These are phyloP conservation scores for Rhingia rostrata DNA, from an alignment of 2,888 invertebrate species.

Conservation along the genomic window DNA sequence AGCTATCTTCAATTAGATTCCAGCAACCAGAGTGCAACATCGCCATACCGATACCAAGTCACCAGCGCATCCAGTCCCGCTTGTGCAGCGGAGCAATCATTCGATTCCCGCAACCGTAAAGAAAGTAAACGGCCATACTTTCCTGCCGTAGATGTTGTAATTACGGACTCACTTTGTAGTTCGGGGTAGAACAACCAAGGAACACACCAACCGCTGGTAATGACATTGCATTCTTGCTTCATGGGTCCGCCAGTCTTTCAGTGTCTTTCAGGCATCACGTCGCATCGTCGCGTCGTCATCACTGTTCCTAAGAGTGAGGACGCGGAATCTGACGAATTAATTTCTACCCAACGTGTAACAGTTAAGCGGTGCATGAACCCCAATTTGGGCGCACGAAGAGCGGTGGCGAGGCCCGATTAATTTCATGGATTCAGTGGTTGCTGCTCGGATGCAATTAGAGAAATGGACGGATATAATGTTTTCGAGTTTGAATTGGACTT, in stretches of 20 bases:
- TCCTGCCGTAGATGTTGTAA: slow-evolving; percentile 55
- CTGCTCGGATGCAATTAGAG: slow-evolving; percentile 32
- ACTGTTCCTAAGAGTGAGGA: slow-evolving; percentile 20
- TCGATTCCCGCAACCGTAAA: slow-evolving; percentile 68
- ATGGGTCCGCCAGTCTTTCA: slow-evolving; percentile 27
- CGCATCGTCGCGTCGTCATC: not conserved
- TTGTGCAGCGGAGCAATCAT: slow-evolving; percentile 45
- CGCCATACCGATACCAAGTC: slow-evolving; percentile 37
- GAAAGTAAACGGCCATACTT: slow-evolving; percentile 58
- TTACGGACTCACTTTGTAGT: slow-evolving; percentile 45
- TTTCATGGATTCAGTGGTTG: not conserved
- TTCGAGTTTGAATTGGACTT: slow-evolving; percentile 11
- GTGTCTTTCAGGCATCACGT: slow-evolving; percentile 4
- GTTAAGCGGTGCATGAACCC: slow-evolving; percentile 52
- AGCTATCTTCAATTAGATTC: slow-evolving; percentile 40
- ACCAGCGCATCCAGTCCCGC: slow-evolving; percentile 6
- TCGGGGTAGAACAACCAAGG: slow-evolving; percentile 27
- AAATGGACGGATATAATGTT: slow-evolving; percentile 12
- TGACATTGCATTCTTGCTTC: slow-evolving; percentile 51
- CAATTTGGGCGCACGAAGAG: not conserved
- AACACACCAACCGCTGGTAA: slow-evolving; percentile 19
- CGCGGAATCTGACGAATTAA: slow-evolving; percentile 56
- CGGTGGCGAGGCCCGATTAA: not conserved
- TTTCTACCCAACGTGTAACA: slow-evolving; percentile 45
- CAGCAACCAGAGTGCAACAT: slow-evolving; percentile 39